Conservation (phyloP, 1,140 invertebrate species). For the Drosophila ficusphila region DNA sequence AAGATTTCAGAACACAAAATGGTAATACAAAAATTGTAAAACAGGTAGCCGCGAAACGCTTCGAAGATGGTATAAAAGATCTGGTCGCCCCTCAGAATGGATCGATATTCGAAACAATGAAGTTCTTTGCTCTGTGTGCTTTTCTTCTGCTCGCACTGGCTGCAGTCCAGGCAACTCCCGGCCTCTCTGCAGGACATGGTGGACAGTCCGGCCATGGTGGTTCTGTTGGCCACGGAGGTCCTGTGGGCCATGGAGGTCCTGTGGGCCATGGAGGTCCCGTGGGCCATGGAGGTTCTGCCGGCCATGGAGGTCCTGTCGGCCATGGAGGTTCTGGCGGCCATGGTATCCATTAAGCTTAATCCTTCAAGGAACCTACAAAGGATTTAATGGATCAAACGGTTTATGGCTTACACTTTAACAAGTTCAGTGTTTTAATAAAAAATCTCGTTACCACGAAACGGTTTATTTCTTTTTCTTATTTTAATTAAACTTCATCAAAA, state of each 20-base stretch:
- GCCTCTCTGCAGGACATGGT: not conserved
- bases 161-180: constrained; percentile 26
- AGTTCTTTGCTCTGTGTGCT: constrained; percentile 24
- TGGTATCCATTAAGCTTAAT: not conserved
- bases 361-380: not conserved
- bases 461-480: not conserved
- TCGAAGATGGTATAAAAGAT: constrained; percentile 13
- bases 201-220: not conserved
- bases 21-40: not conserved
- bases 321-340: not conserved
- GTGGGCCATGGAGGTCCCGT: not conserved
- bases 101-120: constrained; percentile 22
- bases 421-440: constrained; percentile 7
- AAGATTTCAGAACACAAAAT: not conserved
- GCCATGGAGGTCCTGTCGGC: not conserved
- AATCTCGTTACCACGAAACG: constrained; percentile 3
- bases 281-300: not conserved
- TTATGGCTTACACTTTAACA: too few relatives aligned
- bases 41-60: not conserved
- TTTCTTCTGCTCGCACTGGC: constrained; percentile 17
- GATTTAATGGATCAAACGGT: not conserved
- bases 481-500: not conserved
- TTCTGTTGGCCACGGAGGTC: not conserved
- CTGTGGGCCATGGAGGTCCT: not conserved
- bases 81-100: not conserved